Conservation (phyloP, 2,797 vertebrate species). For the Discoglossus pictus region DNA sequence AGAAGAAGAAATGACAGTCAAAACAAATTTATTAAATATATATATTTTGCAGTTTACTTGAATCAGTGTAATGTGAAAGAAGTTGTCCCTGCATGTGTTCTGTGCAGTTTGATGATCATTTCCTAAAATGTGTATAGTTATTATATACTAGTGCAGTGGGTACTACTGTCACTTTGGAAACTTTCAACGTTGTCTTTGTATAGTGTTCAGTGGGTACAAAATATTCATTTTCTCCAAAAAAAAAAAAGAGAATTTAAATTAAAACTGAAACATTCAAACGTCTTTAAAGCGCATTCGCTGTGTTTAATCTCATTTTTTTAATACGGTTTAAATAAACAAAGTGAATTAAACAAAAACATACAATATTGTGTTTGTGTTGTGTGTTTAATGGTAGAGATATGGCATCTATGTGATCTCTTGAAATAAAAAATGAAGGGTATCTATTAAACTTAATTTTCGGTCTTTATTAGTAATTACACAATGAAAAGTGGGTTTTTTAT, state of each 20-base stretch:
- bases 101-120: conserved; percentile 74
- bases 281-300: conserved; percentile 62
- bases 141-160: conserved; percentile 70
- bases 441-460: no score
- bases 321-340: conserved; percentile 63
- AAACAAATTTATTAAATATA: conserved; percentile 47
- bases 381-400: conserved; percentile 64
- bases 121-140: conserved; percentile 69
- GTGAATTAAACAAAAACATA: conserved; percentile 51
- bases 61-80: conserved; percentile 92
- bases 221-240: conserved; percentile 59
- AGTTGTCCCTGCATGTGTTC: conserved; percentile 85
- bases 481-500: no score
- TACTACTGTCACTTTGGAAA: conserved; percentile 73
- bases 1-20: conserved; percentile 52
- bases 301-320: conserved; percentile 63
- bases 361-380: conserved; percentile 46
- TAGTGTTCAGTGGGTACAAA: conserved; percentile 61
- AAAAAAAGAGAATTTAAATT: conserved; percentile 54
- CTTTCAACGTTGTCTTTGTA: conserved; percentile 69
- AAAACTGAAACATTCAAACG: conserved; percentile 66
- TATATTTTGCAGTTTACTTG: conserved; percentile 86
- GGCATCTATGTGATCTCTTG: no score
- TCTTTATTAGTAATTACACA: no score
- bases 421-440: no score